Conservation (phyloP, 2,797 vertebrate genomes). For the Huso huso region DNA sequence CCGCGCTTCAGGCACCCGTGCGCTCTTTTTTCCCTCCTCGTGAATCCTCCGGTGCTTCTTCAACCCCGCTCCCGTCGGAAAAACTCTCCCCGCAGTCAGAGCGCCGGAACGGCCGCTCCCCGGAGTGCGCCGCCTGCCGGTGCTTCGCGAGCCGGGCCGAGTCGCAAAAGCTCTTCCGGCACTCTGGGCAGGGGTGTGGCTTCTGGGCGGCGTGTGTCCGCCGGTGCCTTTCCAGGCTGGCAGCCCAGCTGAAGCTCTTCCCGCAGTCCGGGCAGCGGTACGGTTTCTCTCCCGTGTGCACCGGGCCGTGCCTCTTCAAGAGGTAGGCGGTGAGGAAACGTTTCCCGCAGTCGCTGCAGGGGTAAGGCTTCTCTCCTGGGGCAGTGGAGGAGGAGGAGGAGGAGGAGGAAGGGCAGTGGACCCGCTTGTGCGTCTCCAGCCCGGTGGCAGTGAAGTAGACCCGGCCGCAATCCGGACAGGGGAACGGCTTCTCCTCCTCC, state of each 20-base stretch:
- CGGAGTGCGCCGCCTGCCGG: too few species aligned
- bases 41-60: too few species aligned
- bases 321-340: constrained; percentile 26
- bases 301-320: too few species aligned
- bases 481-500: too few species aligned
- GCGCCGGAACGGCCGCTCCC: too few species aligned
- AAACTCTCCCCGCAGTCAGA: too few species aligned
- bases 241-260: constrained; percentile 45
- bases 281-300: too few species aligned
- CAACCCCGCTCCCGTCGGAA: too few species aligned
- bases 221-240: constrained; percentile 46
- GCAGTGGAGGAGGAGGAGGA: too few species aligned
- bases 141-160: too few species aligned
- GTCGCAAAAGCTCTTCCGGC: constrained; percentile 38
- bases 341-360: constrained; percentile 41
- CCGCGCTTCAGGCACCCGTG: too few species aligned
- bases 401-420: constrained; percentile 24
- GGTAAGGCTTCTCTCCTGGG: constrained; percentile 27
- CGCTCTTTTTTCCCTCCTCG: too few species aligned
- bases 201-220: constrained; percentile 40
- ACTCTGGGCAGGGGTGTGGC: constrained; percentile 40
- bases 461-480: constrained; percentile 42
- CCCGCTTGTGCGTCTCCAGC: constrained; percentile 43
- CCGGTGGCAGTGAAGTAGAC: constrained; percentile 45
- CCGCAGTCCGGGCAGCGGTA: constrained; percentile 36